Conservation (phyloP, 30 jellyfish, hydroid and myxozoan genomes). For the Rhopilema esculentum region DNA sequence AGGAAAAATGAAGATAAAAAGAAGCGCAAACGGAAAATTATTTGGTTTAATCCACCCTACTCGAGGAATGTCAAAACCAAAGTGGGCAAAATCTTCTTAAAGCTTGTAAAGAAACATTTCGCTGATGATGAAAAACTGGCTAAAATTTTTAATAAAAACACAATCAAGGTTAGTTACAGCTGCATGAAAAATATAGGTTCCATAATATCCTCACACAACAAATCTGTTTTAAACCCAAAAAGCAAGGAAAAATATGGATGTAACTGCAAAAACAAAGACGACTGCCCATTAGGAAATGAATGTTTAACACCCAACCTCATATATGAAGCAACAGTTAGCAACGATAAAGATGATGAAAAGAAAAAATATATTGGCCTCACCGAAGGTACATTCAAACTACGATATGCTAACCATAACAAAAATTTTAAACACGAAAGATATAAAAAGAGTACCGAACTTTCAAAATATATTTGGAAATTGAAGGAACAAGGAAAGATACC, state of each 20-base stretch:
- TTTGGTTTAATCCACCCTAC: conserved; percentile 28
- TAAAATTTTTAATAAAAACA: conserved; percentile 9
- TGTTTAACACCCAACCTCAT: conserved; percentile 17
- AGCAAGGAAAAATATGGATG: not conserved
- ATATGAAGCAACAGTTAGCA: conserved; percentile 11
- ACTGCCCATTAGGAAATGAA: conserved; percentile 19
- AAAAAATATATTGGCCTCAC: conserved; percentile 2
- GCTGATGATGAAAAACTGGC: not conserved
- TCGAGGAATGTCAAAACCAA: not conserved
- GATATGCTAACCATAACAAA: not conserved
- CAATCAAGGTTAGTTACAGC: conserved; percentile 9
- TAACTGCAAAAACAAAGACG: conserved; percentile 24
- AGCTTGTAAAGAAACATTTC: conserved; percentile 16
- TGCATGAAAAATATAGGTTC: conserved; percentile 6
- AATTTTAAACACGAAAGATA: conserved; percentile 17
- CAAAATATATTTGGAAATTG: conserved; percentile 16
- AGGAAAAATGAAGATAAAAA: not conserved
- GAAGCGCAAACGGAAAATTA: conserved; percentile 13
- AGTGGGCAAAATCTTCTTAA: conserved; percentile 9
- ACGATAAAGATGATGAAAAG: not conserved
- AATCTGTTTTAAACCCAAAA: not conserved
- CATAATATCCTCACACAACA: not conserved
- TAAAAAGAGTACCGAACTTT: conserved; percentile 8
- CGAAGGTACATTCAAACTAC: conserved; percentile 10
- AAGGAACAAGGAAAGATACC: not conserved